Evolutionary conservation across 2,888 invertebrate species (phyloP), one percentile per base, ranked within the genome.

Genomic region (Ormyrus pomaceus): DNA sequence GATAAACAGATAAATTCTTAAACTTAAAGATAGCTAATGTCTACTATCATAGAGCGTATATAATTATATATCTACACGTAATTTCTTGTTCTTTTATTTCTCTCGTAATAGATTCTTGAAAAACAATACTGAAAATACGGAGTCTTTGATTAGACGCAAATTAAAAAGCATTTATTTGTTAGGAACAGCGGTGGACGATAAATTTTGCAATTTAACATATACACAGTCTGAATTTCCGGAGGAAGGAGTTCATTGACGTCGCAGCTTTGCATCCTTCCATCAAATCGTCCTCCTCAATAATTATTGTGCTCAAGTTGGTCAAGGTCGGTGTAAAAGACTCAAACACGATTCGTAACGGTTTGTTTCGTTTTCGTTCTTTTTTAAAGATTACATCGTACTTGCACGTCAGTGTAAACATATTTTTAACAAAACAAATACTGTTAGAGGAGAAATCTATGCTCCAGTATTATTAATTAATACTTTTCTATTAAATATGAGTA

Each of bases 1-100:
- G 77, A 86, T 87, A 86, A 87, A 87, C 86, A 80, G 46, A 73
- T 79, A 19, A 45, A 58, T 64, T 61, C 45, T 19, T 68, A 61
- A 65, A 81, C 70, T n/a, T 81, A 77, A 74, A n/a, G 69, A 45
- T 68, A 69, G 13, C 7, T 70, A 55, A 65, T 34, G 53, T 65
- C 4, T 73, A 70, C 61, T 64, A 73, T 70, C 59, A 61, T 59
- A 13, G 75, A 79, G 80, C 58, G 34, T 72, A 81, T 45, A 71
- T 75, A 6, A 66, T 68, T 62, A 62, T 61, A 58, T 50, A 73
- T 61, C 48, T 65, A 74, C 58, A 58, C 53, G 56, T 51, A 72
- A 11, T 61, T 77, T 68, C 6, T 70, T 74, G 46, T 51, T 65
- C 34, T 79, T 68, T 55, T 7, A 8, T 55, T 68, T 34, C 34